Percentiles rank a stretch among this genome's conserved stretches.
These are phyloP conservation scores for Protobothrops mucrosquamatus DNA, from an alignment of 2,113 vertebrate genomes.

Conservation along the genomic window DNA sequence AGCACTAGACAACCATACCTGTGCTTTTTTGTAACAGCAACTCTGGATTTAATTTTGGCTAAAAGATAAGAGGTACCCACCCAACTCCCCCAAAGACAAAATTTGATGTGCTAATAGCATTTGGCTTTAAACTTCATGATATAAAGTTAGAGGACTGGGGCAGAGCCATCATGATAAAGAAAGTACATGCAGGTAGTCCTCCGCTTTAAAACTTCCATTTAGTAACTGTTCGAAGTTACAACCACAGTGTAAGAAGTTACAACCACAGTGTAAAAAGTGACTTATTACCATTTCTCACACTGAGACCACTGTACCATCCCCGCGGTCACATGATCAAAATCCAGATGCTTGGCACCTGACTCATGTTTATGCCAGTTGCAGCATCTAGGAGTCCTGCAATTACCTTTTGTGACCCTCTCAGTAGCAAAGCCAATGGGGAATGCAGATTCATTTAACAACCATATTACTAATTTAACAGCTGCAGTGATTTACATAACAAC, in stretches of 20 bases:
- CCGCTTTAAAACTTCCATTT: too few relatives aligned
- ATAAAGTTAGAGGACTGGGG: background rate
- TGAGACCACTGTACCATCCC: too few relatives aligned
- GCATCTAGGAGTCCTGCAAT: background rate
- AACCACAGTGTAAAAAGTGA: too few relatives aligned
- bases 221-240: too few relatives aligned
- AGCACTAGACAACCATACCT: background rate
- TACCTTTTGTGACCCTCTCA: too few relatives aligned
- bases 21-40: background rate
- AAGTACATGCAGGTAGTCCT: background rate
- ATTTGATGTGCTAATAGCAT: background rate
- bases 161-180: background rate
- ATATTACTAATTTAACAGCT: background rate
- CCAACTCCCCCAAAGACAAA: background rate
- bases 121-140: background rate
- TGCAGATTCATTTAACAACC: too few relatives aligned
- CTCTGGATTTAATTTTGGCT: background rate
- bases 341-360: too few relatives aligned
- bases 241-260: too few relatives aligned
- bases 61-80: background rate
- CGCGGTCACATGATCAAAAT: too few relatives aligned
- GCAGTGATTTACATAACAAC: background rate
- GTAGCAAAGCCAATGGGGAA: too few relatives aligned
- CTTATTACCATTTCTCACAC: too few relatives aligned
- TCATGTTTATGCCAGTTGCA: background rate